Evolutionary conservation across 37 sponge, comb jelly and placozoan genomes (phyloP), one percentile per base, ranked within the genome.

Genomic region (Agelas oroides): DNA sequence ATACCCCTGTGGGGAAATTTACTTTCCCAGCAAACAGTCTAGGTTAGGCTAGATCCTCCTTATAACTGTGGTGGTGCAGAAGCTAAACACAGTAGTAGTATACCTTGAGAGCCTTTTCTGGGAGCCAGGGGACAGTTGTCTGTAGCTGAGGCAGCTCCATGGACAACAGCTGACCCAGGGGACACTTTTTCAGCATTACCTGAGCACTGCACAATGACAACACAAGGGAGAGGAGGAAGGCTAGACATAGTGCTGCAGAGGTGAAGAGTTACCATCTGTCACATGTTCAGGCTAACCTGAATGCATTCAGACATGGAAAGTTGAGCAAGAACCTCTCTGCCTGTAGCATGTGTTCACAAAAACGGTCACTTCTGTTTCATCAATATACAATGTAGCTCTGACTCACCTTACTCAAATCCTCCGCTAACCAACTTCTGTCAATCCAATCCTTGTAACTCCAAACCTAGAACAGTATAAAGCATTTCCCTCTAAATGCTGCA

Each of bases 281-380:
- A 8, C 46, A 46, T 46, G 5, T 33, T 54, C 19, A 39, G 5
- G 23, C 78, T 59, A 25, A 91, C 91, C 82, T 91, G 82, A 91
- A 86, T 46, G 91, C 73, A 33, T 81, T 86, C 34, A 91, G 76
- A 46, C 92, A 91, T 19, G 87, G 92, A 59, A 91, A 82, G 20
- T 57, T 56, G 28, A 91, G 62, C 14, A 91, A 84, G 27, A 87
- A 78, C 65, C 28, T 81, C 58, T 91, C 92, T 23, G 78, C 80
- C 92, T 91, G 87, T 39, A 57, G 53, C 55, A 60, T 27, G 59
- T 31, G 5, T 3, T 25, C n/a, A n/a, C n/a, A n/a, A n/a, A n/a
- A n/a, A n/a, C n/a, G n/a, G n/a, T n/a, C n/a, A n/a, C 8, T 46
- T 46, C 8, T 46, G 6, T 46, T 46, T 46, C 46, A 46, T 46